Conservation (phyloP, 2,888 invertebrate genomes). For the Meganola albula region DNA sequence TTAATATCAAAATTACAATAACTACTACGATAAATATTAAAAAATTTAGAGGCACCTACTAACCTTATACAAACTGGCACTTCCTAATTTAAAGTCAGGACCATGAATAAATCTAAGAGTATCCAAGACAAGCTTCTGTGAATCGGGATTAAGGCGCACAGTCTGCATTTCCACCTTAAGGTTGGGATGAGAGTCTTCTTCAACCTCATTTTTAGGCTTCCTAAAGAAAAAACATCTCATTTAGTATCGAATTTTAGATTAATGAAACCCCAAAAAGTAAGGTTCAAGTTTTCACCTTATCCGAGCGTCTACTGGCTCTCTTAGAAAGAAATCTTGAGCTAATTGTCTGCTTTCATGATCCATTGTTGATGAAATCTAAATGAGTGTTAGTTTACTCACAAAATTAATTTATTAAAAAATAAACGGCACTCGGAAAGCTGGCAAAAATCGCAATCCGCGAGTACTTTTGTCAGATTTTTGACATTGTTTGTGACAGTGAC, state of each 20-base stretch:
- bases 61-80: slow-evolving; percentile 77
- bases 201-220: slow-evolving; percentile 61
- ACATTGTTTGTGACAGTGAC: no score
- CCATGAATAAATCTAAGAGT: slow-evolving; percentile 86
- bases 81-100: slow-evolving; percentile 79
- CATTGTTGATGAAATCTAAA: slow-evolving; percentile 51
- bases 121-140: slow-evolving; percentile 85
- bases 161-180: slow-evolving; percentile 87
- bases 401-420: no score
- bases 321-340: slow-evolving; percentile 81
- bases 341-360: slow-evolving; percentile 76
- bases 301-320: slow-evolving; percentile 79
- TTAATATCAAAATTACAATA: no score
- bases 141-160: slow-evolving; percentile 81
- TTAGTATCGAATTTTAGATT: no score
- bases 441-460: no score
- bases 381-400: slow-evolving; percentile 19
- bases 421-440: no score
- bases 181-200: slow-evolving; percentile 66
- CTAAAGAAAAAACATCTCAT: slow-evolving; percentile 33
- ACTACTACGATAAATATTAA: no score
- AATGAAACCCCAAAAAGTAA: neutral
- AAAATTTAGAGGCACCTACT: slow-evolving; percentile 3
- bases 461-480: slow-evolving; percentile 18
- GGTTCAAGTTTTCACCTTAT: slow-evolving; percentile 58